Evolutionary conservation across 2,888 invertebrate genomes (phyloP).

Genomic region (Eilema caniola): DNA sequence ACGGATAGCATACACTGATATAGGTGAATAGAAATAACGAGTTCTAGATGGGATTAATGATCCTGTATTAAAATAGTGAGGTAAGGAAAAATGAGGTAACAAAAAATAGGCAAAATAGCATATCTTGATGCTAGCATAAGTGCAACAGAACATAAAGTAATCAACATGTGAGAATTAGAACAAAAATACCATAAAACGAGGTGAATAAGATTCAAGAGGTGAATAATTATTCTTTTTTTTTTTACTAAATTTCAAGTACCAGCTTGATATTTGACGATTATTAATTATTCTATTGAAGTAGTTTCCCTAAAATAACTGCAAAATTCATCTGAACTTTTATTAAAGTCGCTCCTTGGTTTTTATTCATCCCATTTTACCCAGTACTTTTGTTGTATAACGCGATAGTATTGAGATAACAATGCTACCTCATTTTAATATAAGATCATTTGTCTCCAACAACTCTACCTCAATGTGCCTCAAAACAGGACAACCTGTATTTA

Average conservation of each 20-base stretch:
- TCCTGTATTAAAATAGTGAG: not conserved
- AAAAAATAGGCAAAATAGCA: not conserved
- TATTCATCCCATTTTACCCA: not conserved
- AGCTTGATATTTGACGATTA: no score
- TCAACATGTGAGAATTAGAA: not conserved
- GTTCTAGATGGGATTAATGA: not conserved
- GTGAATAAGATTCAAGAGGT: not conserved
- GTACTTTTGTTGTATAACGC: not conserved
- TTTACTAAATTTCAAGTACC: not conserved
- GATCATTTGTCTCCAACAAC: not conserved
- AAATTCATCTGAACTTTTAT: not conserved
- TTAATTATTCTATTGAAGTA: no score
- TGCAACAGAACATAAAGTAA: not conserved
- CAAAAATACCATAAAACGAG: not conserved
- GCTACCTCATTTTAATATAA: not conserved
- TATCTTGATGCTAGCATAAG: not conserved
- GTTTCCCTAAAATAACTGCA: not conserved
- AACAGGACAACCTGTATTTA: not conserved
- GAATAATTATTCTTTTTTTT: not conserved
- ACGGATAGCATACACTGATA: not conserved
- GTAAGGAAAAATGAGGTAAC: no score
- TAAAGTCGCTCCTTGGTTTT: not conserved
- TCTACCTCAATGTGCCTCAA: conserved; percentile 4
- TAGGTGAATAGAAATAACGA: not conserved
- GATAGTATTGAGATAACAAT: not conserved